These are phyloP conservation scores for Glossophaga mutica DNA, from an alignment of 2,797 vertebrate species.

Conservation along the genomic window DNA sequence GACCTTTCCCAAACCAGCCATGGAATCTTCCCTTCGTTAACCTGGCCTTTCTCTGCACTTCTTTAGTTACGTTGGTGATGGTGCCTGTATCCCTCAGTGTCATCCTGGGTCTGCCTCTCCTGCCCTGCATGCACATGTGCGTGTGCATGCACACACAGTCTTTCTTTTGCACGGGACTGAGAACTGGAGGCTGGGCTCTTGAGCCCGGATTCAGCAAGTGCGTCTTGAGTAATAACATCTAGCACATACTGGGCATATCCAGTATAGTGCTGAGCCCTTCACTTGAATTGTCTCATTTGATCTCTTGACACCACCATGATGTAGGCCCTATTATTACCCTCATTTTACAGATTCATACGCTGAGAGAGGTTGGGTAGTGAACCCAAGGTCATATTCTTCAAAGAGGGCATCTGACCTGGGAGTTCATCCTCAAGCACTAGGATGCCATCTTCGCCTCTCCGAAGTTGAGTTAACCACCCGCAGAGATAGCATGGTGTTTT, in stretches of 20 bases:
- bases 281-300: neutral
- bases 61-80: neutral
- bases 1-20: neutral
- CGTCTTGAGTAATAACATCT: neutral
- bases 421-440: neutral
- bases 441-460: neutral
- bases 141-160: rapidly evolving
- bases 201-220: neutral
- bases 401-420: neutral
- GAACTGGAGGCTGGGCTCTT: neutral
- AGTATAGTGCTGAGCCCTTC: neutral
- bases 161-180: neutral
- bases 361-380: neutral
- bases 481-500: neutral
- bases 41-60: neutral
- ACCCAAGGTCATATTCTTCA: neutral
- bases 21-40: neutral
- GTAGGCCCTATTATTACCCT: neutral
- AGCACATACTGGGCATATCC: neutral
- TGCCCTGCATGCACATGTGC: no score
- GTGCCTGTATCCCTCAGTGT: neutral
- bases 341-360: neutral
- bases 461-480: neutral
- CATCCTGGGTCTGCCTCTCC: neutral
- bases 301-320: neutral